These are phyloP conservation scores for Manis javanica DNA, from an alignment of 2,797 vertebrate genomes.

Conservation along the genomic window DNA sequence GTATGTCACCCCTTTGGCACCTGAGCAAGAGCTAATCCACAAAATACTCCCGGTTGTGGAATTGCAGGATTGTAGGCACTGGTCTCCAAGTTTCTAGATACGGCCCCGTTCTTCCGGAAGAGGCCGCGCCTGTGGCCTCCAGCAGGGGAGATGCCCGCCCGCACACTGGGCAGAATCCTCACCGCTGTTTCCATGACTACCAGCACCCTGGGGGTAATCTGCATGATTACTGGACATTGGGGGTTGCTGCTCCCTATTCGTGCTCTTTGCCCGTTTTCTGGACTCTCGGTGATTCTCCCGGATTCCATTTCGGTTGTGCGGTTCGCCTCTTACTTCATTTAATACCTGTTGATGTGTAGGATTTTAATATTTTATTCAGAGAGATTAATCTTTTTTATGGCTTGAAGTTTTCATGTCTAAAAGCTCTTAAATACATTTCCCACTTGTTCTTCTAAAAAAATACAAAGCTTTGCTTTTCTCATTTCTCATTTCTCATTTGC, in stretches of 20 bases:
- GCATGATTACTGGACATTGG: neutral
- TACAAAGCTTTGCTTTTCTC: neutral
- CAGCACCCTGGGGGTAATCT: neutral
- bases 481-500: neutral
- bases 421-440: neutral
- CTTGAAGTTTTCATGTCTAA: neutral
- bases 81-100: neutral
- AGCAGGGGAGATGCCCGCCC: neutral
- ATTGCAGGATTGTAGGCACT: rapidly evolving
- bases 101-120: neutral
- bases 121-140: neutral
- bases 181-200: no score
- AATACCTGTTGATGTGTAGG: neutral
- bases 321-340: neutral
- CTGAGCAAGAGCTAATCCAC: neutral
- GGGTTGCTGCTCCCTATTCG: neutral
- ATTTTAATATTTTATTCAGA: neutral
- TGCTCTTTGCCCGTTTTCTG: neutral
- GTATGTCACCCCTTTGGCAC: no score
- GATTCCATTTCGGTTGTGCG: neutral
- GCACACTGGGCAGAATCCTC: neutral
- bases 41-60: neutral
- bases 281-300: neutral
- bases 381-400: neutral
- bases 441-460: neutral